Conservation (phyloP, 2,888 invertebrate species). For the Limnephilus lunatus region DNA sequence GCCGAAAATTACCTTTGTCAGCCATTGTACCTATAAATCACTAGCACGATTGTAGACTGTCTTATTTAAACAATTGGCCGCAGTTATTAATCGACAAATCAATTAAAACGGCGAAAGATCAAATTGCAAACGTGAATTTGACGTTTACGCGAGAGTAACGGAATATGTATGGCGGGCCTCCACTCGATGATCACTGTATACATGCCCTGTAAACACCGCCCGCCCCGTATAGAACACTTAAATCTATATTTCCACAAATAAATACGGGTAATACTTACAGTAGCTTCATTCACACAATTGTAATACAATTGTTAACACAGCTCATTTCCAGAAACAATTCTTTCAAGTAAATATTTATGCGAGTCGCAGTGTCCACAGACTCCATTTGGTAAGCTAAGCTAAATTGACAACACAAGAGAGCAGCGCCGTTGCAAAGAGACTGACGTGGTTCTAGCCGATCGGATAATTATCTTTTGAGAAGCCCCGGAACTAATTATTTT, state of each 20-base stretch:
- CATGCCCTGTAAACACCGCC: constrained; percentile 68
- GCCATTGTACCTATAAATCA: constrained; percentile 30
- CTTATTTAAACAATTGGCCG: neutral
- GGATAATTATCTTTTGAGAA: constrained; percentile 37
- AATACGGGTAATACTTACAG: constrained; percentile 39
- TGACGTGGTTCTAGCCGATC: constrained; percentile 66
- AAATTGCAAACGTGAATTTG: constrained; percentile 70
- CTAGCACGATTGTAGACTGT: neutral
- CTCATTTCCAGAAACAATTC: constrained; percentile 74
- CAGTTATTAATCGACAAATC: neutral
- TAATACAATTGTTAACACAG: constrained; percentile 67
- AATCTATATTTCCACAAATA: constrained; percentile 42
- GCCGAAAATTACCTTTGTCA: constrained; percentile 19
- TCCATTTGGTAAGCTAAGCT: constrained; percentile 80
- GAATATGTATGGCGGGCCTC: constrained; percentile 76
- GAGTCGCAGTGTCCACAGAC: constrained; percentile 80
- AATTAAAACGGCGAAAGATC: constrained; percentile 6
- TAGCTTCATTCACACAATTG: constrained; percentile 69
- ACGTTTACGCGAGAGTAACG: constrained; percentile 74
- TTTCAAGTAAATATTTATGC: constrained; percentile 81
- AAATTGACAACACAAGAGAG: constrained; percentile 90
- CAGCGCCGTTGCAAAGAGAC: constrained; percentile 81
- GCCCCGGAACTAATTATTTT: constrained; percentile 5
- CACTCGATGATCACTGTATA: constrained; percentile 45
- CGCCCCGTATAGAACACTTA: constrained; percentile 61